Evolutionary conservation across 2,888 invertebrate species (phyloP), one percentile per base, ranked within the genome.

Genomic region (Microctonus aethiopoides): DNA sequence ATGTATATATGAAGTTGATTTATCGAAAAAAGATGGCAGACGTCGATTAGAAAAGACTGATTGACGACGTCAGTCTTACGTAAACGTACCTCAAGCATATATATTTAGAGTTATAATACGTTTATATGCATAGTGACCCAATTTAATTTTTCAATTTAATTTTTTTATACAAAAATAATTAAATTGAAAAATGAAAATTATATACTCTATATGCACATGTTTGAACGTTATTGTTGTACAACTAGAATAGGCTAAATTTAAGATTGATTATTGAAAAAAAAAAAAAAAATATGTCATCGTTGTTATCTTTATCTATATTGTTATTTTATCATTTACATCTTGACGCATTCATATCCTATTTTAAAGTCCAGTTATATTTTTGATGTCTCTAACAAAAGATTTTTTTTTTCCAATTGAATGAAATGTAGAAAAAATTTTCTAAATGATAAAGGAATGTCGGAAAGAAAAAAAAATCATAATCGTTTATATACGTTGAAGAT

Each of bases 301-400:
- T 75, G 75, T 75, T 75, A 74, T 26, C 72, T 68, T 69, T 74
- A 75, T 75, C 70, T 73, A 72, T 71, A 72, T 75, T 74, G 16
- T 20, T 46, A 74, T 74, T 72, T 75, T 75, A n/a, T 67, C 62
- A 72, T 75, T 68, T 0, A 20, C n/a, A 61, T 62, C 61, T 54
- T 16, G n/a, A n/a, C n/a, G n/a, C n/a, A n/a, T n/a, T n/a, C n/a
- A n/a, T n/a, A n/a, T n/a, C n/a, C n/a, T n/a, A n/a, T n/a, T n/a
- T n/a, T n/a, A n/a, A n/a, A n/a, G n/a, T n/a, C 16, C 46, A 7
- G 5, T 16, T 46, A 46, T 46, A 7, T 16, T 46, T 46, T n/a
- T n/a, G 9, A 7, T 46, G 16, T 20, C 16, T 5, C 16, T 7
- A 16, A 20, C 5, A 4, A n/a, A 41, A n/a, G 4, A 16, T 46